Evolutionary conservation across 2,113 vertebrate species (phyloP).

Genomic region (Noturus placidus): DNA sequence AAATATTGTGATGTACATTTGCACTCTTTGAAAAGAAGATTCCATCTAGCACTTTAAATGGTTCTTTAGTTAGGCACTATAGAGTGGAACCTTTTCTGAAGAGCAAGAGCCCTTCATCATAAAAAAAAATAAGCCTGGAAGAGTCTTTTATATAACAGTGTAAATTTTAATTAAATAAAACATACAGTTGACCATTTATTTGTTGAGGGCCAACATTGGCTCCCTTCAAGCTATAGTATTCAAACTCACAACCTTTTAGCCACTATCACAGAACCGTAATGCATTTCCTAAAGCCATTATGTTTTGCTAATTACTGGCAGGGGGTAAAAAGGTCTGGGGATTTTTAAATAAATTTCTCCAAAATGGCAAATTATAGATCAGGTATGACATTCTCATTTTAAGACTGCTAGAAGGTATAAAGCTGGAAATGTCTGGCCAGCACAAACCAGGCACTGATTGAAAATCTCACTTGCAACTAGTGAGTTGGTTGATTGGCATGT

Average conservation of each 20-base stretch:
- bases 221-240: neutral
- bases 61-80: neutral
- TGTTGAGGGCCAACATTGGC: neutral
- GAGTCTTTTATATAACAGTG: neutral
- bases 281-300: neutral
- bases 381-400: neutral
- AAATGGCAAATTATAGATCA: neutral
- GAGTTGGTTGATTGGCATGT: slow-evolving; percentile 6
- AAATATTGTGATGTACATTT: neutral
- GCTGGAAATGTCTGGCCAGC: neutral
- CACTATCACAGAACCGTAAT: neutral
- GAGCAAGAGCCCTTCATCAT: neutral
- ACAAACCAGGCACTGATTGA: neutral
- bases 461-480: slow-evolving; percentile 13
- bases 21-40: neutral
- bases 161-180: neutral
- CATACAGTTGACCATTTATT: neutral
- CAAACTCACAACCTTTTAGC: neutral
- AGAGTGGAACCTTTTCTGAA: neutral
- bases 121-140: neutral
- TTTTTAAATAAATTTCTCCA: neutral
- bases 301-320: neutral
- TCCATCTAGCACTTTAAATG: neutral
- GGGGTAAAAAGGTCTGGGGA: neutral
- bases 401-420: neutral